Base-by-base conservation (phyloP, 2,888 invertebrate species). In the Linhomoeus sp. region DNA sequence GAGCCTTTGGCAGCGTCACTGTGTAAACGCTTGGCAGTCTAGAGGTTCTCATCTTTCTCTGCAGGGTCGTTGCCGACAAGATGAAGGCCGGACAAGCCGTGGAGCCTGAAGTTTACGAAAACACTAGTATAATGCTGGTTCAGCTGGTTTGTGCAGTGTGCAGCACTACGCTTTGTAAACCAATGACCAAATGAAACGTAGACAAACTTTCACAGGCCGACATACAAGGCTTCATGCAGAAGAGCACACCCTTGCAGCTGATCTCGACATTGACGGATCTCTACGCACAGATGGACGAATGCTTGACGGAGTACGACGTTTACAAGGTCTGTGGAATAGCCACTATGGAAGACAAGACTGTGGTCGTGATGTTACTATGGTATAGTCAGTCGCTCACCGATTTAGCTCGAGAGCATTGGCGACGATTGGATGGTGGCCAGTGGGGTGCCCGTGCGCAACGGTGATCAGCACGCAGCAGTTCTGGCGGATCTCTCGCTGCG, bases 31-130 rank as follows among this genome's bases (percentile, higher is more conserved):
- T 5, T 29, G 12, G 29, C 12, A 29, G 29, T 29, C 5, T 29
- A 29, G 29, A 12, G 29, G 5, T 5, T 29, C 5, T 5, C 29
- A 12, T 9, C 29, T 29, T 29, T 41, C 25, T 17, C 15, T 46
- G 3, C 42, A 49, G 49, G 25, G 19, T 25, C 19, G 45, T 49
- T 19, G 45, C 45, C 3, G 49, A 49, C 19, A 5, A 22, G 3
- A 7, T 49, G 42, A 45, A 49, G 37, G 29, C 42, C 17, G 46
- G 46, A 23, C 45, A 49, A 25, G 26, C 41, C 2, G 45, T 46
- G 20, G 46, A 46, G 17, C 45, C 46, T 3, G 46, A 46, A 17
- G 19, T 20, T 15, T 46, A 24, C 25, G 46, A 45, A 2, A 29
- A n/a, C 17, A 33, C 25, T 3, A 41, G 46, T 3, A 19, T 49